Evolutionary conservation across 2,113 vertebrate genomes (phyloP), one percentile per base, ranked within the genome.

Genomic region (Daphoenositta chrysoptera): DNA sequence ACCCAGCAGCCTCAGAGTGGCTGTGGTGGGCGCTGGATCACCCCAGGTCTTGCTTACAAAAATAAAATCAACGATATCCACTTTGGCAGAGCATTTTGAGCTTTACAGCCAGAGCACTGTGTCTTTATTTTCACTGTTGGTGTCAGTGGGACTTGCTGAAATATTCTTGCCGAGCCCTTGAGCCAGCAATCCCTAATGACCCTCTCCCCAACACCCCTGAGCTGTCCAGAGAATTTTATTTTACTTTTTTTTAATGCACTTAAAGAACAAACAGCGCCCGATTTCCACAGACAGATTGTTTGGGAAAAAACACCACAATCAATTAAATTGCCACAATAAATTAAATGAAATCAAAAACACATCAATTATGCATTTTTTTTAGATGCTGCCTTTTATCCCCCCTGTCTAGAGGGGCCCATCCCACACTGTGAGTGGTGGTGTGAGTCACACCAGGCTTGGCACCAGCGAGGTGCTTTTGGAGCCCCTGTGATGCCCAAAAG

Each of bases 401-500:
- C 71, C 78, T 68, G 6, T 94, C 65, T 71, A 27, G 82, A 78
- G 80, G 83, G 90, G 51, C 77, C 89, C 44, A 33, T 95, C 93
- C 35, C 50, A 21, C 33, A 12, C 66, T 60, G 80, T 23, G 63
- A 76, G 90, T 28, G 40, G 79, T 89, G 58, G 40, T 90, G 66
- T 83, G 88, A 77, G 71, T 70, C 63, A 63, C 69, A 31, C 47
- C 13, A 7, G 90, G 91, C 57, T 92, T 90, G 89, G 84, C 94
- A 92, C 45, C 68, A 44, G 83, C 31, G 87, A 88, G 76, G 47
- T 11, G 69, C 64, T 92, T 95, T 91, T 73, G 92, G 95, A 95
- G 82, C 23, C 45, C 82, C 44, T 16, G n/a, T n/a, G n/a, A n/a
- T n/a, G n/a, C n/a, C n/a, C n/a, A n/a, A n/a, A n/a, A n/a, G n/a